Conservation (phyloP, 2,113 vertebrate genomes). For the Dendrocopos noguchii region DNA sequence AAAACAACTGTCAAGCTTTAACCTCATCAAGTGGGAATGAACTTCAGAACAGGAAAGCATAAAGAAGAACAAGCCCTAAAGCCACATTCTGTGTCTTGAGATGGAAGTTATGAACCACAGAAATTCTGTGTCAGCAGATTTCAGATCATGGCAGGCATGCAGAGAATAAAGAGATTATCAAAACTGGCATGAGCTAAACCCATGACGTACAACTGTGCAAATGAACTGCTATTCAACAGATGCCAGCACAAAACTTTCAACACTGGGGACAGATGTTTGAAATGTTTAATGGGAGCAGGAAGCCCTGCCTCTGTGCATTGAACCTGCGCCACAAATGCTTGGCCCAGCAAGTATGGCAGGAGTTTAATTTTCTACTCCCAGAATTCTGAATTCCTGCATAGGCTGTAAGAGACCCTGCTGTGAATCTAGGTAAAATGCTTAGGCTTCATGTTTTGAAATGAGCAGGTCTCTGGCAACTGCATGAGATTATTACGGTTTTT, state of each 20-base stretch:
- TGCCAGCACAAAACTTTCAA: conserved; percentile 22
- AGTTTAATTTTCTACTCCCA: background rate
- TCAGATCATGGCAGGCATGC: background rate
- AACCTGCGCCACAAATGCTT: background rate
- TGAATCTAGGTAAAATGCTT: background rate
- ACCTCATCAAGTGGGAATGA: background rate
- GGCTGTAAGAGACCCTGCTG: background rate
- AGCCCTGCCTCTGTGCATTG: background rate
- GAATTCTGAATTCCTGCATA: background rate
- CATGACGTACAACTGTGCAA: background rate
- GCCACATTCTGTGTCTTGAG: background rate
- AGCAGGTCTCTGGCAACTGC: background rate
- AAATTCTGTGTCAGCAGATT: conserved; percentile 24
- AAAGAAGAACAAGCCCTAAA: background rate
- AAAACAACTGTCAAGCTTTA: background rate
- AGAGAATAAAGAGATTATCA: conserved; percentile 42
- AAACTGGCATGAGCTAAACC: background rate
- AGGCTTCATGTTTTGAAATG: background rate
- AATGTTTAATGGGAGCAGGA: background rate
- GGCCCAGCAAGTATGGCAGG: background rate
- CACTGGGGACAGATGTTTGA: conserved; percentile 2
- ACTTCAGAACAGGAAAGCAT: background rate
- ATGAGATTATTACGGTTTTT: background rate
- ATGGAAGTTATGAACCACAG: background rate
- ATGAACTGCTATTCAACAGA: background rate